Evolutionary conservation across 2,888 invertebrate species (phyloP).

Genomic region (Podabrus alpinus): DNA sequence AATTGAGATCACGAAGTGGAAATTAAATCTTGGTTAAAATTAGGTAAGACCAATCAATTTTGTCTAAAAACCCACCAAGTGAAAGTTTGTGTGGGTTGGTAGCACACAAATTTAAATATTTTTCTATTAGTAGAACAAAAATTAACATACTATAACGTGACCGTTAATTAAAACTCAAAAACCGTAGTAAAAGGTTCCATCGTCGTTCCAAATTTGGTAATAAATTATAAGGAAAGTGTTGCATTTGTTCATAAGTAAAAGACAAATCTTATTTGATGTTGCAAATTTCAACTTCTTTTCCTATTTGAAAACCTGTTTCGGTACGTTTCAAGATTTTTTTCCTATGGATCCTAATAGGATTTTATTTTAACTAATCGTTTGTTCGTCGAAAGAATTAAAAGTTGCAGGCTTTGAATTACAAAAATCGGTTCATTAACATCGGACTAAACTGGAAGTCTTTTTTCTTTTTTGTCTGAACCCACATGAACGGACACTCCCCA

Average conservation of each 20-base stretch:
- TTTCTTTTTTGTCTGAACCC: conserved; percentile 17
- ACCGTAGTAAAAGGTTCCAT: neutral
- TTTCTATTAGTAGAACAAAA: neutral
- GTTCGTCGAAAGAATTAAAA: neutral
- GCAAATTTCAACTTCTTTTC: neutral
- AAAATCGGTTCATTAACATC: conserved; percentile 21
- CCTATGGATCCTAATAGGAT: neutral
- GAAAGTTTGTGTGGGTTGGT: neutral
- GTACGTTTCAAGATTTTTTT: neutral
- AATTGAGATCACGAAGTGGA: no score
- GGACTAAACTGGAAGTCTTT: conserved; percentile 5
- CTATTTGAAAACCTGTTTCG: neutral
- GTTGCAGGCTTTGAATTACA: neutral
- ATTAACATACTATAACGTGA: neutral
- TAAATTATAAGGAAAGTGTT: neutral
- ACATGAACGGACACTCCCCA: conserved; percentile 16
- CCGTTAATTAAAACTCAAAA: neutral
- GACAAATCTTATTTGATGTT: neutral
- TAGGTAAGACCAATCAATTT: neutral
- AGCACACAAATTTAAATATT: neutral
- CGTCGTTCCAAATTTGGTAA: neutral
- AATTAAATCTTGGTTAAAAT: no score
- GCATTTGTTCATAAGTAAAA: neutral
- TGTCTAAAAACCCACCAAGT: neutral
- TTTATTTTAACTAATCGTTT: conserved; percentile 1